phyloP scores from a whole-genome alignment of 2,113 vertebrate genomes.

The Hydrochoerus hydrochaeris region DNA sequence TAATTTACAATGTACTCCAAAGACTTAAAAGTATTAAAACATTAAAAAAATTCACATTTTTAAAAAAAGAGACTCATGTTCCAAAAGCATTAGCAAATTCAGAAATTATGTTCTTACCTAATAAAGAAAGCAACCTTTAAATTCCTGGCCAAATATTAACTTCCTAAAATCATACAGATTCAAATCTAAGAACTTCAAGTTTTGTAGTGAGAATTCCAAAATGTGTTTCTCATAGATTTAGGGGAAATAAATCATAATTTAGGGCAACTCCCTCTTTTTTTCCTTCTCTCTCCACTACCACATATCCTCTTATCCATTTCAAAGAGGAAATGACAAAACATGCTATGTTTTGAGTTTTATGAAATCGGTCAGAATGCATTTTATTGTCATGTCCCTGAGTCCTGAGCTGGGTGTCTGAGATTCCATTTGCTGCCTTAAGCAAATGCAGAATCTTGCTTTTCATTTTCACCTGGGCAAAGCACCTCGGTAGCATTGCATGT shows the following conservation, averaged over 20 bases:
- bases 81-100: slow-evolving; percentile 66
- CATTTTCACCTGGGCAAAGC: background rate
- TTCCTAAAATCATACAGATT: slow-evolving; percentile 71
- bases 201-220: slow-evolving; percentile 64
- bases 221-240: slow-evolving; percentile 64
- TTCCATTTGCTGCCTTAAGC: background rate
- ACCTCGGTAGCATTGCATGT: background rate
- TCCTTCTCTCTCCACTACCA: background rate
- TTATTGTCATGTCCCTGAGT: background rate
- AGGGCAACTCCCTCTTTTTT: background rate
- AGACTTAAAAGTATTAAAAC: slow-evolving; percentile 42
- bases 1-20: background rate
- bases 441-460: background rate
- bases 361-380: background rate
- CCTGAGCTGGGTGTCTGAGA: background rate
- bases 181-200: slow-evolving; percentile 32
- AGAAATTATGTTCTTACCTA: slow-evolving; percentile 73
- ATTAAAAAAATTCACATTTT: background rate
- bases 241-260: slow-evolving; percentile 41
- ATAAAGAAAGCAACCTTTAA: slow-evolving; percentile 78
- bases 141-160: slow-evolving; percentile 69
- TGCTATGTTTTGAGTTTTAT: background rate
- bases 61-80: background rate
- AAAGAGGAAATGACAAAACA: slow-evolving; percentile 31
- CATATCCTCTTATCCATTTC: background rate